These are phyloP conservation scores for Trichonephila inaurata DNA, from an alignment of 1,140 invertebrate genomes.

Conservation along the genomic window DNA sequence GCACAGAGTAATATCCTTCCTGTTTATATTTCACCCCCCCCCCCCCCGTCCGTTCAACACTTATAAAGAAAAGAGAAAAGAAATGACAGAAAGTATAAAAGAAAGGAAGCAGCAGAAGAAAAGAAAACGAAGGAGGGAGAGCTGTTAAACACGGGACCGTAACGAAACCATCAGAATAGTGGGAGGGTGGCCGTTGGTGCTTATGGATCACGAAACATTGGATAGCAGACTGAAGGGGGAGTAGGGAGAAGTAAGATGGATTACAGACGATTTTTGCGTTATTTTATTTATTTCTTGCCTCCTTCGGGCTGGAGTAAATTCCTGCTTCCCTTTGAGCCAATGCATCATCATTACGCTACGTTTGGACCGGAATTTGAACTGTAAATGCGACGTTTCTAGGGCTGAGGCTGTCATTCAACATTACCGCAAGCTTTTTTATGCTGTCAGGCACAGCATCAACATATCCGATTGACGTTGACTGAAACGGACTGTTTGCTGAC, in stretches of 20 bases:
- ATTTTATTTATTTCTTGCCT: conserved; percentile 40
- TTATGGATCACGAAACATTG: conserved; percentile 72
- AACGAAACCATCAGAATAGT: conserved; percentile 43
- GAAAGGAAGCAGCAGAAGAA: conserved; percentile 43
- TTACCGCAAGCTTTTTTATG: conserved; percentile 71
- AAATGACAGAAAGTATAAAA: conserved; percentile 49
- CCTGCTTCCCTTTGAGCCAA: conserved; percentile 71
- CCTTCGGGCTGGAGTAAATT: conserved; percentile 60
- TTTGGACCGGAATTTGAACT: conserved; percentile 76
- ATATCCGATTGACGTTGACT: conserved; percentile 73
- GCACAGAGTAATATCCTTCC: conserved; percentile 38
- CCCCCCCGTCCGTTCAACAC: conserved; percentile 26
- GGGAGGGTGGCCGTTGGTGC: conserved; percentile 24
- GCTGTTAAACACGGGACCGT: neutral
- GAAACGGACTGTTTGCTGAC: conserved; percentile 23
- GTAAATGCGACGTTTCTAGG: conserved; percentile 76
- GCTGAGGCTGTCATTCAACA: conserved; percentile 71
- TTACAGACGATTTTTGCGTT: conserved; percentile 63
- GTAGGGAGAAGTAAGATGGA: conserved; percentile 69
- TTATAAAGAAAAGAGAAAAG: conserved; percentile 42
- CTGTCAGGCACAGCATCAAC: conserved; percentile 66
- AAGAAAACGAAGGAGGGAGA: neutral
- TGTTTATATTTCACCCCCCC: conserved; percentile 57
- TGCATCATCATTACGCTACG: conserved; percentile 73
- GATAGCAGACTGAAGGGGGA: conserved; percentile 47